Evolutionary conservation across 2,888 invertebrate genomes (phyloP).

Genomic region (Ctenicera cuprea): DNA sequence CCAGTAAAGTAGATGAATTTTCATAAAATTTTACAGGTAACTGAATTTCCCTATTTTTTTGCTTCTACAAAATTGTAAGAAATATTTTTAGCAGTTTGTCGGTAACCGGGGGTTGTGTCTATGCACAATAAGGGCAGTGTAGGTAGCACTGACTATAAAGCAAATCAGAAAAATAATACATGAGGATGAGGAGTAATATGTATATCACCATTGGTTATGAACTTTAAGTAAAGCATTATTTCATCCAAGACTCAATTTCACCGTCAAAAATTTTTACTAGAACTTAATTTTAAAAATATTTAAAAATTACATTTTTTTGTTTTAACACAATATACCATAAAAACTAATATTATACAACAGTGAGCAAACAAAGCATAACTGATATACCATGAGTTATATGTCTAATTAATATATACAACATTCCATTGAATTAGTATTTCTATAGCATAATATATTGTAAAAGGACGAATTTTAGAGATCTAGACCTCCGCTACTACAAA

Average conservation of each 20-base stretch:
- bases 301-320: neutral
- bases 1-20: too few relatives aligned
- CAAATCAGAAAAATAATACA: neutral
- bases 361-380: conserved; percentile 38
- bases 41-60: too few relatives aligned
- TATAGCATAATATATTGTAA: conserved; percentile 11
- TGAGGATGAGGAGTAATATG: neutral
- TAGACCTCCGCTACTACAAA: conserved; percentile 25
- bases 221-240: neutral
- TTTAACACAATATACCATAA: conserved; percentile 22
- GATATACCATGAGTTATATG: conserved; percentile 13
- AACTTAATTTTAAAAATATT: neutral
- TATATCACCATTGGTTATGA: neutral
- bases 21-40: too few relatives aligned
- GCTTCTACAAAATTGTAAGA: neutral
- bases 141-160: conserved; percentile 17
- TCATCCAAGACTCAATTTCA: neutral
- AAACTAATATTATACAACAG: conserved; percentile 28
- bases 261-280: neutral
- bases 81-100: neutral
- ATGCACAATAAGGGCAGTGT: conserved; percentile 11
- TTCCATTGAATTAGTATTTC: conserved; percentile 27
- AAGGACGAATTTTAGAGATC: conserved; percentile 42
- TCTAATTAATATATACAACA: conserved; percentile 39
- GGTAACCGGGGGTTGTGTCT: neutral